These are phyloP conservation scores for Lemur catta DNA, from an alignment of 2,797 vertebrate species.

Conservation along the genomic window DNA sequence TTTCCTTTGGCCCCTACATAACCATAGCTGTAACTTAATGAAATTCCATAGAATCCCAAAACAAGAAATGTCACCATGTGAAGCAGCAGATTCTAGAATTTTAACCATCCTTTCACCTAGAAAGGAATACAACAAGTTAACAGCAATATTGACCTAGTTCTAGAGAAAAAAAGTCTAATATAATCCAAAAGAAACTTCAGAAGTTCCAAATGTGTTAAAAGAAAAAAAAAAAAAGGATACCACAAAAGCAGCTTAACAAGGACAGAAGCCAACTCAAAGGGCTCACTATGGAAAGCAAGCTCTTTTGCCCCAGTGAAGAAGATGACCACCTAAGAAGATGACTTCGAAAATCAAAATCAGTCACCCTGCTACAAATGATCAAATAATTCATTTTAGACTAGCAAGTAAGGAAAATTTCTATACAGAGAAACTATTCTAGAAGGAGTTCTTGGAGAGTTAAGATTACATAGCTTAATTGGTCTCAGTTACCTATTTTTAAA, in stretches of 20 bases:
- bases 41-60: conserved; percentile 70
- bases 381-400: conserved; percentile 75
- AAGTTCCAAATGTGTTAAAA: conserved; percentile 86
- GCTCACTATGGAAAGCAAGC: conserved; percentile 79
- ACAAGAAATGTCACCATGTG: conserved; percentile 80
- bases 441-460: conserved; percentile 72
- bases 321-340: conserved; percentile 82
- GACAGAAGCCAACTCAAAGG: conserved; percentile 81
- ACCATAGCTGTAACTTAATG: conserved; percentile 62
- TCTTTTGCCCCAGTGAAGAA: conserved; percentile 72
- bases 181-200: conserved; percentile 84
- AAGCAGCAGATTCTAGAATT: conserved; percentile 80
- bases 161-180: conserved; percentile 81
- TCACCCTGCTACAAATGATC: conserved; percentile 73
- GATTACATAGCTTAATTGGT: not conserved
- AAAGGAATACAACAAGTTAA: conserved; percentile 85
- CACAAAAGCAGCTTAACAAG: conserved; percentile 84
- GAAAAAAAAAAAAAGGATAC: conserved; percentile 71
- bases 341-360: conserved; percentile 79
- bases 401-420: conserved; percentile 76
- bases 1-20: too few relatives aligned
- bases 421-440: conserved; percentile 58
- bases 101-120: conserved; percentile 82
- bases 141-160: conserved; percentile 83
- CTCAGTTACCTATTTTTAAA: not conserved